These are phyloP conservation scores for Magallana gigas DNA, from an alignment of 1,140 invertebrate species.

Conservation along the genomic window DNA sequence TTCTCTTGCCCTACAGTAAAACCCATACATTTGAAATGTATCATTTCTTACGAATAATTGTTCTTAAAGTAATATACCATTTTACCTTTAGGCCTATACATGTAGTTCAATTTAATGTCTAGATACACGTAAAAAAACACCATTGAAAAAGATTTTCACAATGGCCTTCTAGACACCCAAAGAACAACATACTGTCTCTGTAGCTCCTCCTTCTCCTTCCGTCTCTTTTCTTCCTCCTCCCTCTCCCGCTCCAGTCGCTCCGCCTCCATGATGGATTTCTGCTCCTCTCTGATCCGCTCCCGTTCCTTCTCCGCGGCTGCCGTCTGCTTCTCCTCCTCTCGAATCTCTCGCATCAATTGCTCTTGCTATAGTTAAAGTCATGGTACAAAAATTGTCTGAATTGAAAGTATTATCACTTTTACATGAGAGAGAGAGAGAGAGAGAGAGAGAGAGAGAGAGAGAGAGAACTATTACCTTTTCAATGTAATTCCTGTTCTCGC, in stretches of 20 bases:
- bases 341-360: constrained; percentile 53
- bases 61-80: neutral
- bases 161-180: no score
- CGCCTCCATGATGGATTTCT: constrained; percentile 56
- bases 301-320: constrained; percentile 47
- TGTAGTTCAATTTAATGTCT: neutral
- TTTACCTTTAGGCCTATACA: no score
- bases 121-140: neutral
- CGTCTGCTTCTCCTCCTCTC: constrained; percentile 60
- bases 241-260: constrained; percentile 58
- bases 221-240: constrained; percentile 64
- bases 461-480: constrained; percentile 56
- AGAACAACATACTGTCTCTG: constrained; percentile 60
- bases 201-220: constrained; percentile 68
- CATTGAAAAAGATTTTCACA: no score
- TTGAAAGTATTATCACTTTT: no score
- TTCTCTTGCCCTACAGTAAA: constrained; percentile 64
- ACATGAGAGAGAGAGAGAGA: neutral
- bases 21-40: neutral
- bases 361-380: constrained; percentile 62
- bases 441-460: neutral
- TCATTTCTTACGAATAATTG: neutral
- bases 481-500: constrained; percentile 62
- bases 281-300: constrained; percentile 58
- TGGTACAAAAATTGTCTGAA: neutral